These are phyloP conservation scores for Delichon dasypus DNA, from an alignment of 2,797 vertebrate species.

Conservation along the genomic window DNA sequence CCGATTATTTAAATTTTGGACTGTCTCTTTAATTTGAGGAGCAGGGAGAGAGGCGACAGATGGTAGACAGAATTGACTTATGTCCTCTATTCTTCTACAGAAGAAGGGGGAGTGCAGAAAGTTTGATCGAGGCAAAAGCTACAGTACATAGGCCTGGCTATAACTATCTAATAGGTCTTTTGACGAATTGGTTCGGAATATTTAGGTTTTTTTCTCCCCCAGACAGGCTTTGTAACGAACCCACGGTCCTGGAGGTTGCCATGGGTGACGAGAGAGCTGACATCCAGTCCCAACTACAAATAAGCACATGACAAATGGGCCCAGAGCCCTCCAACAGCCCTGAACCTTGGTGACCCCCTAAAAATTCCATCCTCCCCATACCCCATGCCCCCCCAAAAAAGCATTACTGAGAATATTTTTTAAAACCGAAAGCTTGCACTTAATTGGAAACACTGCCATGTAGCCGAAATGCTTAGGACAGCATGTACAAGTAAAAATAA, in stretches of 20 bases:
- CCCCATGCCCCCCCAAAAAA: background rate
- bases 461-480: slow-evolving; percentile 75
- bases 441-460: slow-evolving; percentile 75
- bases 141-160: slow-evolving; percentile 67
- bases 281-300: slow-evolving; percentile 83
- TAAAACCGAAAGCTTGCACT: slow-evolving; percentile 66
- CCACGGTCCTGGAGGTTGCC: slow-evolving; percentile 78
- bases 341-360: slow-evolving; percentile 85
- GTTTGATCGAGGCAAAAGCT: slow-evolving; percentile 81
- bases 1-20: slow-evolving; percentile 73
- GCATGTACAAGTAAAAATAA: slow-evolving; percentile 76
- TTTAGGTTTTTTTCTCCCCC: slow-evolving; percentile 43
- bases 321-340: slow-evolving; percentile 81
- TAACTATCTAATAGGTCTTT: slow-evolving; percentile 80
- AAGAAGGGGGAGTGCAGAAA: slow-evolving; percentile 81
- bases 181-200: slow-evolving; percentile 70
- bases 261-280: slow-evolving; percentile 82
- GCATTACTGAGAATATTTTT: slow-evolving; percentile 65
- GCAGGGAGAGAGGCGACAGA: slow-evolving; percentile 83
- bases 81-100: slow-evolving; percentile 84
- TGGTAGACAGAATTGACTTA: slow-evolving; percentile 89
- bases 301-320: slow-evolving; percentile 89
- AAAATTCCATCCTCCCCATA: slow-evolving; percentile 67
- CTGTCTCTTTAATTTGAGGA: slow-evolving; percentile 82
- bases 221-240: slow-evolving; percentile 76